A percentile compares a stretch with the other conserved stretches of the same genome.
These are phyloP conservation scores for Triplophysa dalaica DNA, from an alignment of 2,113 vertebrate genomes.

Conservation along the genomic window DNA sequence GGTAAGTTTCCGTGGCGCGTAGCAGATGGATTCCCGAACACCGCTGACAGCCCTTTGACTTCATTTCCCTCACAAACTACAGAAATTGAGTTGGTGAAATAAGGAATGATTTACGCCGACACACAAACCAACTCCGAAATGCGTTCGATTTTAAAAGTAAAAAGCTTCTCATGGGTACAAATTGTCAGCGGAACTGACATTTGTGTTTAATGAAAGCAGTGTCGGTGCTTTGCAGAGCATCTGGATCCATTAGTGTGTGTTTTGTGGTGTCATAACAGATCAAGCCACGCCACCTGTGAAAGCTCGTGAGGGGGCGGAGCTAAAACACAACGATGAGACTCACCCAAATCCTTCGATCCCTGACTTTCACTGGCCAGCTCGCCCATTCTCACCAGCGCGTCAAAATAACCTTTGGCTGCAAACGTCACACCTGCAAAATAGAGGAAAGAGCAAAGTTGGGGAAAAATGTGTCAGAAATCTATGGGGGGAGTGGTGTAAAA, in stretches of 20 bases:
- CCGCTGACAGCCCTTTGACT: conserved; percentile 9
- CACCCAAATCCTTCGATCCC: conserved; percentile 96
- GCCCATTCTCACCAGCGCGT: conserved; percentile 97
- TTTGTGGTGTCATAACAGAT: conserved; percentile 10
- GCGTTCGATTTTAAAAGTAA: conserved; percentile 36
- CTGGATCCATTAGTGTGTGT: not conserved
- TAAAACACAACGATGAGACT: conserved; percentile 62
- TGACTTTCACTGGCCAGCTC: conserved; percentile 98
- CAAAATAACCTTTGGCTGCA: conserved; percentile 98
- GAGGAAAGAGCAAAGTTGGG: not conserved
- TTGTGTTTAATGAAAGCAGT: not conserved
- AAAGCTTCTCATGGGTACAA: conserved; percentile 40
- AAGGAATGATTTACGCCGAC: conserved; percentile 48
- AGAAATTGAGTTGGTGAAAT: conserved; percentile 8
- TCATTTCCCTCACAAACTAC: conserved; percentile 13
- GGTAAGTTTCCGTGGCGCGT: not conserved
- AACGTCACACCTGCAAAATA: conserved; percentile 86
- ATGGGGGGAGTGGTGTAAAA: no score
- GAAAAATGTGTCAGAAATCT: not conserved
- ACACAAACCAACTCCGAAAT: conserved; percentile 26
- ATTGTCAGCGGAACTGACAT: conserved; percentile 32
- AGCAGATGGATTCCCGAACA: not conserved
- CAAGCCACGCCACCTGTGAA: conserved; percentile 8
- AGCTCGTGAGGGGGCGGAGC: not conserved
- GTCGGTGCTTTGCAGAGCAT: conserved; percentile 2